A percentile compares a stretch with the other conserved stretches of the same genome.
Evolutionary conservation across 1,140 invertebrate species (phyloP).

Genomic region (Trichoplusia ni): DNA sequence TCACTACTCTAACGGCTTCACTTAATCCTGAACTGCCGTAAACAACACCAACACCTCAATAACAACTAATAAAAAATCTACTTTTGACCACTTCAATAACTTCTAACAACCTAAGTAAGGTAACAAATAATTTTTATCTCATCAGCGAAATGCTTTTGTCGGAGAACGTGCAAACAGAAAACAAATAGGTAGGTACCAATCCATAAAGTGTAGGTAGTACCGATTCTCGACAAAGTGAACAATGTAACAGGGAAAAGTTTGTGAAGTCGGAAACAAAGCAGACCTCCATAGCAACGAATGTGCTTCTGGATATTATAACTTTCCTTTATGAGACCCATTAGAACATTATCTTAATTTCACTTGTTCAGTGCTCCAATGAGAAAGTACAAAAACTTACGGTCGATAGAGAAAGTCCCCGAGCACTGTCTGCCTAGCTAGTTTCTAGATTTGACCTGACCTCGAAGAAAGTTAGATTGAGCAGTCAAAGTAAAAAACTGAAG

Average conservation of each 20-base stretch:
- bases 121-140: conserved; percentile 41
- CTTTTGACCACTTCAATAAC: neutral
- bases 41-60: conserved; percentile 36
- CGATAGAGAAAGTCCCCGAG: neutral
- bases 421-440: neutral
- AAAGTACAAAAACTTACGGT: conserved; percentile 25
- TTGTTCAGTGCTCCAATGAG: conserved; percentile 28
- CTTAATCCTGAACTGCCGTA: conserved; percentile 53
- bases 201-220: conserved; percentile 54
- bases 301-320: conserved; percentile 53
- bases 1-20: conserved; percentile 52
- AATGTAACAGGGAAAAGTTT: conserved; percentile 56
- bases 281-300: conserved; percentile 53
- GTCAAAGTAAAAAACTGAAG: too few species aligned
- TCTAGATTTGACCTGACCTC: neutral
- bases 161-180: conserved; percentile 43
- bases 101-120: neutral
- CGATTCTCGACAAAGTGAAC: conserved; percentile 55
- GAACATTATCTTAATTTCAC: conserved; percentile 35
- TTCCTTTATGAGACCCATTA: conserved; percentile 41
- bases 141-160: conserved; percentile 46
- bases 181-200: conserved; percentile 46
- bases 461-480: too few species aligned
- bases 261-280: conserved; percentile 55
- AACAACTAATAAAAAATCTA: conserved; percentile 9